Evolutionary conservation across 2,113 vertebrate species (phyloP).

Genomic region (Struthidea cinerea): DNA sequence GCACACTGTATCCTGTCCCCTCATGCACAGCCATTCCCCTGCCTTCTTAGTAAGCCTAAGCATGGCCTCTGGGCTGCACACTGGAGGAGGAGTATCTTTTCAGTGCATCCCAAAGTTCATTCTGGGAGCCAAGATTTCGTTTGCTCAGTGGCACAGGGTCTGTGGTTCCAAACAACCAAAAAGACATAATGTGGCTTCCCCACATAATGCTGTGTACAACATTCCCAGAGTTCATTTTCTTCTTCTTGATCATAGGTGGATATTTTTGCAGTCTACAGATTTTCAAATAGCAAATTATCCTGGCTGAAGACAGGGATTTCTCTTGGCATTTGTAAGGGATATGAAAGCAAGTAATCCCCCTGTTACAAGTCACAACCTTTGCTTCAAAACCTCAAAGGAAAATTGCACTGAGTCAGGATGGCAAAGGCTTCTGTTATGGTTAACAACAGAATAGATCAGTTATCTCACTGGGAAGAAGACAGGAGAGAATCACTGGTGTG

Average conservation of each 20-base stretch:
- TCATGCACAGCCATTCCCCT: background rate
- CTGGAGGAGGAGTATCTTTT: background rate
- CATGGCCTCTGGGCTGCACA: background rate
- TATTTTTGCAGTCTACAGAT: background rate
- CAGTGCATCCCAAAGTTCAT: background rate
- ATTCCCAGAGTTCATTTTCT: background rate
- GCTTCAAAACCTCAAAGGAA: background rate
- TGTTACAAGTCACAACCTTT: background rate
- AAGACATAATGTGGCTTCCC: background rate
- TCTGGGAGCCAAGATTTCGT: background rate
- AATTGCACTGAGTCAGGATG: background rate
- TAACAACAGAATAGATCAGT: background rate
- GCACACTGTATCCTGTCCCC: conserved; percentile 29
- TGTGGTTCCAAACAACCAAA: background rate
- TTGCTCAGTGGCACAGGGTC: background rate
- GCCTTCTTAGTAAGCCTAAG: background rate
- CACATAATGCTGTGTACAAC: background rate
- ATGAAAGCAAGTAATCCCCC: background rate
- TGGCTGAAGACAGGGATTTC: background rate
- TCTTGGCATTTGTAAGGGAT: background rate
- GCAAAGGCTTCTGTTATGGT: background rate
- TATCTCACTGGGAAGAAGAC: background rate
- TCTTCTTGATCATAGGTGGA: background rate
- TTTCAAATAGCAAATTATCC: background rate
- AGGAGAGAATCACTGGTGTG: background rate